A percentile compares a stretch with the other conserved stretches of the same genome.
phyloP scores from a whole-genome alignment of 2,113 vertebrate species.

The Melanostigma gelatinosum region DNA sequence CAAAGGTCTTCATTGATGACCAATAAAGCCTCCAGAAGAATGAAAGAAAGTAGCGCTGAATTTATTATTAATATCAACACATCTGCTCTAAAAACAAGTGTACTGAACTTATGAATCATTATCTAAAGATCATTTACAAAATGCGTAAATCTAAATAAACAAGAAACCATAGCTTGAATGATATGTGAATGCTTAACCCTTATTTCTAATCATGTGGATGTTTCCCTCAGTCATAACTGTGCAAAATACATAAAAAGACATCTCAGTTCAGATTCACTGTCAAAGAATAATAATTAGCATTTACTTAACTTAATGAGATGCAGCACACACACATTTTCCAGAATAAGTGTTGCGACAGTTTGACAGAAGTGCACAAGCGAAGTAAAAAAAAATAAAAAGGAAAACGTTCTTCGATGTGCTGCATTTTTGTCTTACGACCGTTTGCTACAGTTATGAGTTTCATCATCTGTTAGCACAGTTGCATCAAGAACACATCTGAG shows the following conservation, averaged over 20 bases:
- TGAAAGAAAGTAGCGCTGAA: background rate
- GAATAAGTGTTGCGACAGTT: conserved; percentile 17
- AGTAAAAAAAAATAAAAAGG: background rate
- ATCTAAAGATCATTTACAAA: background rate
- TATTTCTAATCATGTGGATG: background rate
- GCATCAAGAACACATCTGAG: conserved; percentile 50
- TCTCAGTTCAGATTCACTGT: conserved; percentile 12
- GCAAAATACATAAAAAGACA: background rate
- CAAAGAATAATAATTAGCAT: conserved; percentile 29
- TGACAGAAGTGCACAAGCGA: background rate
- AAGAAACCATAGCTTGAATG: conserved; percentile 16
- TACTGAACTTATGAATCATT: background rate
- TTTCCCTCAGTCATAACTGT: background rate
- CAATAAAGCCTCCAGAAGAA: background rate
- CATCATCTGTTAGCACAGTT: conserved; percentile 52
- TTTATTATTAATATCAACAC: too few relatives aligned
- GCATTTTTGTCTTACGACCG: conserved; percentile 15
- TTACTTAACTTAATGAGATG: conserved; percentile 34
- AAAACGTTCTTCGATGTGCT: background rate
- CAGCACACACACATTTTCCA: background rate
- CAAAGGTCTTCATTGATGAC: background rate
- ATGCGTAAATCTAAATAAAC: background rate
- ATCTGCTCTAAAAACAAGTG: background rate
- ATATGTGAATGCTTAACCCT: conserved; percentile 16
- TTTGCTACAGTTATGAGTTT: conserved; percentile 34